Evolutionary conservation across 2,888 invertebrate genomes (phyloP).

Genomic region (Nephrocerus scutellatus): DNA sequence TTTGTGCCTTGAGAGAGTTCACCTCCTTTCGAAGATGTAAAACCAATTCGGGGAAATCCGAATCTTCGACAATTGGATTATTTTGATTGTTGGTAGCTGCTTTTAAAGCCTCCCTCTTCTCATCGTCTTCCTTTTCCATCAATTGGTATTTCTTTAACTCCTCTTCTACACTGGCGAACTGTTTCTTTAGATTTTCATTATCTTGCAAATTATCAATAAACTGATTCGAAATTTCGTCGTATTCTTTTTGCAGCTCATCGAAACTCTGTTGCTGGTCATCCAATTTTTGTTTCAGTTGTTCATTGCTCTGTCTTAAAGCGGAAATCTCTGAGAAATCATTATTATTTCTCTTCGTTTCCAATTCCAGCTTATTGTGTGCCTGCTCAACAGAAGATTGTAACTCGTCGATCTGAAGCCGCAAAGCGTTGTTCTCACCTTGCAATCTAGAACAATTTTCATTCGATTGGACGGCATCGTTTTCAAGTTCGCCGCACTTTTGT

Average conservation of each 20-base stretch:
- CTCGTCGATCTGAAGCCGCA: conserved; percentile 30
- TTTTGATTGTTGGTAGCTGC: no score
- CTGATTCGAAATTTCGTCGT: conserved; percentile 53
- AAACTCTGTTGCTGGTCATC: conserved; percentile 35
- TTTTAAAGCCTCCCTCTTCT: no score
- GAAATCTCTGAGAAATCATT: conserved; percentile 8
- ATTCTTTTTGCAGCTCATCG: conserved; percentile 49
- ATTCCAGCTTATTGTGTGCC: conserved; percentile 27
- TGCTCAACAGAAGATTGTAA: conserved; percentile 30
- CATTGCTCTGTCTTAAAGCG: conserved; percentile 23
- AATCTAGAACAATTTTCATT: conserved; percentile 26
- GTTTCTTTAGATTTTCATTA: conserved; percentile 48
- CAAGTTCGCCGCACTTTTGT: conserved; percentile 29
- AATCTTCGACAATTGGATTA: no score
- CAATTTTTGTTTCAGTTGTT: conserved; percentile 25
- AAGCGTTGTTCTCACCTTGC: conserved; percentile 29
- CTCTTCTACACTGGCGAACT: conserved; percentile 25
- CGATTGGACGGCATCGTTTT: conserved; percentile 22
- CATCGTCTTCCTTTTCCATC: background rate
- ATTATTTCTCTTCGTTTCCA: conserved; percentile 13
- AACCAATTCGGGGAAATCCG: no score
- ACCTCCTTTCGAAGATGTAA: no score
- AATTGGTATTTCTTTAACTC: conserved; percentile 16
- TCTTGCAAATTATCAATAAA: conserved; percentile 56
- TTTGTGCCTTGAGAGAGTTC: no score